Base-by-base conservation (phyloP, 2,888 invertebrate species). In the Epinotia ramella region DNA sequence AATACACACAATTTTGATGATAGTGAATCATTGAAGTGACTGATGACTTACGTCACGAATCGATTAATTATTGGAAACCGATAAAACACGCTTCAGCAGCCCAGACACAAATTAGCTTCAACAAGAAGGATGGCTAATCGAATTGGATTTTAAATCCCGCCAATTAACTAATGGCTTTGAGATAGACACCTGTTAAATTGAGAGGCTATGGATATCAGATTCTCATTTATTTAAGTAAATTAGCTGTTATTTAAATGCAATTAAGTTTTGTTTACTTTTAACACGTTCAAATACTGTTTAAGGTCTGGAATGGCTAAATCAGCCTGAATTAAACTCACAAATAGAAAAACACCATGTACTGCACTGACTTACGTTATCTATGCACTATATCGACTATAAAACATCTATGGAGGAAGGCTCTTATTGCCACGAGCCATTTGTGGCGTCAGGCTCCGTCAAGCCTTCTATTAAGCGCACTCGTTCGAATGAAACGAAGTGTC, bases 121-220 rank as follows among this genome's bases (percentile, higher is more conserved):
- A 71, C 49, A 66, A 71, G 60, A 67, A 62, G 59, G 28, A 24
- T 49, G 4, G 49, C 65, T 44, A 76, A 76, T 76, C 63, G 33
- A 46, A 71, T 72, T 60, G 62, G 60, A 67, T 67, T 71, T 67
- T 28, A 66, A 71, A 76, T 76, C 66, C 63, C 63, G 46, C 56
- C 71, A 76, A 67, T 76, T 76, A 76, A 62, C 44, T 66, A 76
- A 76, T 67, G 56, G 20, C 71, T 67, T 72, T 72, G 71, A 46
- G 40, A 71, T 66, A 56, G 56, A 71, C 63, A 72, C 49, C 76
- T 76, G 67, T 72, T 62, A 63, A 76, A 76, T 71, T 76, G 20
- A 28, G 40, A 66, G 49, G 72, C 56, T 44, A 66, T 49, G 76
- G 72, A 57, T 76, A 63, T 67, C 71, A 71, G 67, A 56, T 57